Base-by-base conservation (phyloP, 2,888 invertebrate species). In the Bhutanitis thaidina region DNA sequence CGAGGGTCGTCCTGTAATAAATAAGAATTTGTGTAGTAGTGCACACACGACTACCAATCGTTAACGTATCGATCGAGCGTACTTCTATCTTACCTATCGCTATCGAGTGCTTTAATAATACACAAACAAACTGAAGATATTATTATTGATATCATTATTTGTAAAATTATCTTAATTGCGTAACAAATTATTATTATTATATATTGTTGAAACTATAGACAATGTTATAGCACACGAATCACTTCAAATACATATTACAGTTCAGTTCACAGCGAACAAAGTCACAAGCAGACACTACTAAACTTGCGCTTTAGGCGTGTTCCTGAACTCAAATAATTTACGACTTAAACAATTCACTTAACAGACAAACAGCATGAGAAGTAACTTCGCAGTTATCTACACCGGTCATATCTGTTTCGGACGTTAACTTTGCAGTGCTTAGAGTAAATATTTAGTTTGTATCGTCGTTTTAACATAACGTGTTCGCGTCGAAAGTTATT, bases 11-110 rank as follows among this genome's bases (percentile, higher is more conserved):
- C 67, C 70, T 69, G 79, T 82, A 80, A 82, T 83, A 85, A 86
- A 86, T 86, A 87, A 77, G 80, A 79, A 80, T 86, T 85, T 77
- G 77, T 82, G 79, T 79, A 77, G 74, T 71, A 71, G 67, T 67
- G 70, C 74, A 77, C 77, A 80, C 80, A 79, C 80, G 77, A 78
- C 76, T 74, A 69, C 65, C 67, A 71, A 73, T 83, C 79, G 79
- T 84, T 84, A 83, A 73, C 76, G 70, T 70, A 73, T 72, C 79
- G 75, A 81, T 78, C 66, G 72, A 69, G 70, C 70, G 71, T 71
- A 76, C 66, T 80, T 77, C 76, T 79, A 83, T 79, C 75, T 72
- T 78, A 80, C 72, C 68, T 71, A 80, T 81, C 80, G 80, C 62
- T 59, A 39, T 61, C 56, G 63, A 61, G 53, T 49, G 27, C 61